phyloP scores from a whole-genome alignment of 2,113 vertebrate genomes.

The Dicerorhinus sumatrensis region DNA sequence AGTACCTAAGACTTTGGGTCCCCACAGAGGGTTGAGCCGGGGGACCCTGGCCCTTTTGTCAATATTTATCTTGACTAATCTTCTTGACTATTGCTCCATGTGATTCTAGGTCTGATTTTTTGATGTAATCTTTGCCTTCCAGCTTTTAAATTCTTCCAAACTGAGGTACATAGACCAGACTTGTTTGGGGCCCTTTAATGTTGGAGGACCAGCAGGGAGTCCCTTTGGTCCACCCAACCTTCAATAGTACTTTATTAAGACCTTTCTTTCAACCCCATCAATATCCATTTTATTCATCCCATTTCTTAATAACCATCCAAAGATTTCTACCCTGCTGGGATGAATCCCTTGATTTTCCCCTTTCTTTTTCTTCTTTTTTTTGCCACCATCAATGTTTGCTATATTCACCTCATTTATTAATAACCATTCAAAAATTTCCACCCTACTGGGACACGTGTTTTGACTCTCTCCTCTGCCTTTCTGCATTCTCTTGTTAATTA shows the following conservation, averaged over 20 bases:
- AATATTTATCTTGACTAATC: neutral
- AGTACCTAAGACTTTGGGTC: neutral
- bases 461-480: neutral
- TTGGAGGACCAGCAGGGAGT: neutral
- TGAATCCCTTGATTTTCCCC: neutral
- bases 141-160: neutral
- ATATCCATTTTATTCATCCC: neutral
- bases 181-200: neutral
- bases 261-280: neutral
- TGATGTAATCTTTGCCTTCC: neutral
- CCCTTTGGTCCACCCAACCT: neutral
- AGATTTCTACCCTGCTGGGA: neutral
- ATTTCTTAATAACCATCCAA: neutral
- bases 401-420: neutral
- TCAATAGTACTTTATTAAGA: neutral
- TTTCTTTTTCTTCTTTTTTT: neutral
- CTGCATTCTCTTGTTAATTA: neutral
- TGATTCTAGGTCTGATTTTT: neutral
- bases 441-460: neutral
- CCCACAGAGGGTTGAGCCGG: neutral
- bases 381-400: neutral
- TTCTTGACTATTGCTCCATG: neutral
- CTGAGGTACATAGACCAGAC: neutral
- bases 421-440: neutral
- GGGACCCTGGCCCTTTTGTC: neutral